These are phyloP conservation scores for Rhinichthys klamathensis DNA, from an alignment of 2,113 vertebrate genomes.

Conservation along the genomic window DNA sequence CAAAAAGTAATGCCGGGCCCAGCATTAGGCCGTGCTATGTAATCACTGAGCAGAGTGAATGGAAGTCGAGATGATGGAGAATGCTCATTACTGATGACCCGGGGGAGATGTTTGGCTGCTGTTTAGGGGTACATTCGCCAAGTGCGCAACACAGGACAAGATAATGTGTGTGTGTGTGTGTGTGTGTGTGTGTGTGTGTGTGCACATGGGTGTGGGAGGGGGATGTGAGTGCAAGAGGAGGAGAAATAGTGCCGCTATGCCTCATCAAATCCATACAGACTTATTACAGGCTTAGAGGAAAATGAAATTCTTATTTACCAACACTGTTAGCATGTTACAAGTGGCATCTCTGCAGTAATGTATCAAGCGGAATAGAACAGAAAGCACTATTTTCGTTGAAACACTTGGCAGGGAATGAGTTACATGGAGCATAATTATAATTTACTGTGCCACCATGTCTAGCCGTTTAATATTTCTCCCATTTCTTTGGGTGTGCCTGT, in stretches of 20 bases:
- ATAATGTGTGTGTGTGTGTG: slow-evolving; percentile 36
- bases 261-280: slow-evolving; percentile 37
- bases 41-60: slow-evolving; percentile 53
- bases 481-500: slow-evolving; percentile 34
- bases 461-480: slow-evolving; percentile 31
- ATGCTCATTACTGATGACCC: slow-evolving; percentile 70
- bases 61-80: slow-evolving; percentile 62
- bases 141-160: slow-evolving; percentile 58
- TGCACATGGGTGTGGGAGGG: too few relatives aligned
- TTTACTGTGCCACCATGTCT: slow-evolving; percentile 27
- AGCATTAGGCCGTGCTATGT: slow-evolving; percentile 51
- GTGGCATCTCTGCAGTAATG: slow-evolving; percentile 23
- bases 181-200: slow-evolving; percentile 10
- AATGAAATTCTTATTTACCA: slow-evolving; percentile 42
- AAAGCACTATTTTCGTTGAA: slow-evolving; percentile 4
- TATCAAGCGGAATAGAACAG: background rate
- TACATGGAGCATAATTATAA: slow-evolving; percentile 42
- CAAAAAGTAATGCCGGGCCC: background rate
- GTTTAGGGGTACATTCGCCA: slow-evolving; percentile 59
- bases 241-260: slow-evolving; percentile 21
- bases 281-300: slow-evolving; percentile 42
- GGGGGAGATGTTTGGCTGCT: slow-evolving; percentile 68
- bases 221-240: slow-evolving; percentile 16
- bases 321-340: slow-evolving; percentile 31
- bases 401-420: slow-evolving; percentile 37